Evolutionary conservation across 2,113 vertebrate species (phyloP), one percentile per base, ranked within the genome.

Genomic region (Eurystomus gularis): DNA sequence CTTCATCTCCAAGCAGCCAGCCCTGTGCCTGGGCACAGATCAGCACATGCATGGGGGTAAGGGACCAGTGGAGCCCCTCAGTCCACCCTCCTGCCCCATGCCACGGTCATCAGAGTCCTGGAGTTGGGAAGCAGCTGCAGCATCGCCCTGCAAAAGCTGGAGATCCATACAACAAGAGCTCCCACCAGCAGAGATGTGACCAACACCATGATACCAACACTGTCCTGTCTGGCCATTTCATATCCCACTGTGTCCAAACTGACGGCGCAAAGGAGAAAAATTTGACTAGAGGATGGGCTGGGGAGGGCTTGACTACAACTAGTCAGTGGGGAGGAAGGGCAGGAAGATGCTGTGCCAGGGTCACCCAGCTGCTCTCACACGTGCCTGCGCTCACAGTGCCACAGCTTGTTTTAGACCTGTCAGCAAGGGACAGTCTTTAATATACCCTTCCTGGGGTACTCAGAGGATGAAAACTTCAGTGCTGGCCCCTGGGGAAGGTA

Each of bases 11-110:
- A 5, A 17, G 19, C 17, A n/a, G 13, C 2, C 29, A 52, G 2
- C 28, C 44, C 5, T 1, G 26, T 33, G 26, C 14, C 3, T 3
- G 42, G 35, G 10, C 37, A 26, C 1, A 1, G 57, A 49, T 17
- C 55, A n/a, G 31, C 46, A 37, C 31, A 8, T 1, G 0, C 17
- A 0, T 0, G 9, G 29, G 46, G 17, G 0, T 5, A 1, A 44
- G 65, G 54, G 17, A 11, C 11, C 52, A 28, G 52, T 2, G 2
- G 46, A 75, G 19, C 18, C 28, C 19, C 21, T 54, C 2, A 0
- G 10, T 12, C 3, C 11, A 42, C 21, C 7, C 19, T 26, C 10
- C 37, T 44, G 23, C 29, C 71, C 62, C 1, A 1, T 39, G 35
- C 29, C 37, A 48, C 4, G 3, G 70, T 2, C 44, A 17, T 3